Evolutionary conservation across 2,797 vertebrate species (phyloP).

Genomic region (Pangasius mekongensis): DNA sequence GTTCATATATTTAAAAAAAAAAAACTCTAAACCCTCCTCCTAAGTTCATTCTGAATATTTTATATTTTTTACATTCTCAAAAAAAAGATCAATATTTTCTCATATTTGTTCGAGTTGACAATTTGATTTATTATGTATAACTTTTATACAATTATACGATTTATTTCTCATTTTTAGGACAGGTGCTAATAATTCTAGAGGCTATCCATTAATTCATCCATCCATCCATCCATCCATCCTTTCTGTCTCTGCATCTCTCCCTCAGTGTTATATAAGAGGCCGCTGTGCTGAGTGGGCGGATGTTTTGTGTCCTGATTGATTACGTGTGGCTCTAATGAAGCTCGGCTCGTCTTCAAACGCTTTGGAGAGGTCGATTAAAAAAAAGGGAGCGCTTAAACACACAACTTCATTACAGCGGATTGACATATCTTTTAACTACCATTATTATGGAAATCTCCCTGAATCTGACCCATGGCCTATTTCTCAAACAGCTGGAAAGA

Average conservation of each 20-base stretch:
- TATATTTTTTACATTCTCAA: too few species aligned
- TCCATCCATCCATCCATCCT: not conserved
- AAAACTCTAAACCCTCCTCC: too few species aligned
- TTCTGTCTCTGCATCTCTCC: not conserved
- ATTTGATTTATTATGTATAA: too few species aligned
- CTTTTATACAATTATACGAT: not conserved
- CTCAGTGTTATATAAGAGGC: not conserved
- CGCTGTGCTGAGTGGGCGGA: not conserved
- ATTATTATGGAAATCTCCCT: slow-evolving; percentile 33
- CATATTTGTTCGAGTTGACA: too few species aligned
- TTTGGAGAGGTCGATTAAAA: not conserved
- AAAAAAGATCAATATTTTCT: too few species aligned
- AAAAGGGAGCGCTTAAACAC: not conserved
- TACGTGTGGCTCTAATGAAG: slow-evolving; percentile 9
- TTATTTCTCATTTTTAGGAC: not conserved
- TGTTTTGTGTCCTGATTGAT: slow-evolving; percentile 19
- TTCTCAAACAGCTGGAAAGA: slow-evolving; percentile 20
- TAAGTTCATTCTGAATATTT: too few species aligned
- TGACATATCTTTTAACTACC: slow-evolving; percentile 37
- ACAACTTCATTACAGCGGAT: slow-evolving; percentile 65
- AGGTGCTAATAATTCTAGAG: not conserved
- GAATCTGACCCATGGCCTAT: slow-evolving; percentile 20
- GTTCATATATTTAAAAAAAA: too few species aligned
- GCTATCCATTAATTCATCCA: not conserved
- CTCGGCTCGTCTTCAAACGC: not conserved